Evolutionary conservation across 1,140 invertebrate genomes (phyloP).

Genomic region (Hirudo medicinalis): DNA sequence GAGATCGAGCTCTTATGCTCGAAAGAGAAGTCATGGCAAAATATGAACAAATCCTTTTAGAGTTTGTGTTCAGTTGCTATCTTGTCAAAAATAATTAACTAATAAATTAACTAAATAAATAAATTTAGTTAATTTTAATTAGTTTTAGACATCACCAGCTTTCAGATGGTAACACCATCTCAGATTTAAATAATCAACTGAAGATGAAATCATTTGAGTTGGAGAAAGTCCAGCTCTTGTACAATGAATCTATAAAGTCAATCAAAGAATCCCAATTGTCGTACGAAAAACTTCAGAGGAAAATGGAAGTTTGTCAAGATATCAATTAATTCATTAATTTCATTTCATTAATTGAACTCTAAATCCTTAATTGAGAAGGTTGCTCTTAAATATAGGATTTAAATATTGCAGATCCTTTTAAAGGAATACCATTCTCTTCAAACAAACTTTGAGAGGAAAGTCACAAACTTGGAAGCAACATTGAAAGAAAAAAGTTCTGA

Average conservation of each 20-base stretch:
- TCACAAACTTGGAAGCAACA: too few species aligned
- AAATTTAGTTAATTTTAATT: neutral
- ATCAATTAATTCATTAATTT: too few species aligned
- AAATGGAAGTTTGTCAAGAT: neutral
- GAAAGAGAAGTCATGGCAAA: slow-evolving; percentile 3
- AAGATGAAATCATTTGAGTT: slow-evolving; percentile 12
- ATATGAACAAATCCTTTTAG: slow-evolving; percentile 9
- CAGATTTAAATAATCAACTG: neutral
- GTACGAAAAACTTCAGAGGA: neutral
- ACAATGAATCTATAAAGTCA: neutral
- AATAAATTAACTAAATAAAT: neutral
- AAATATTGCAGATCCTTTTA: too few species aligned
- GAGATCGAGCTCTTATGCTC: neutral
- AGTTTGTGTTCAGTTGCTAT: neutral
- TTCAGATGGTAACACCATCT: neutral
- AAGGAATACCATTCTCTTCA: too few species aligned
- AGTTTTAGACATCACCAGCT: slow-evolving; percentile 5
- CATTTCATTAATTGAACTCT: too few species aligned
- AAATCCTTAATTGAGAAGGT: too few species aligned
- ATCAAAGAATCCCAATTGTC: neutral
- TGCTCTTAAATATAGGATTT: too few species aligned
- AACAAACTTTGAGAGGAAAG: too few species aligned
- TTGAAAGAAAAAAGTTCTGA: too few species aligned
- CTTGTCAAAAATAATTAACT: too few species aligned
- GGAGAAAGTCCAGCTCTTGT: neutral